Conservation (phyloP, 2,113 vertebrate genomes). For the Seriola rivoliana region DNA sequence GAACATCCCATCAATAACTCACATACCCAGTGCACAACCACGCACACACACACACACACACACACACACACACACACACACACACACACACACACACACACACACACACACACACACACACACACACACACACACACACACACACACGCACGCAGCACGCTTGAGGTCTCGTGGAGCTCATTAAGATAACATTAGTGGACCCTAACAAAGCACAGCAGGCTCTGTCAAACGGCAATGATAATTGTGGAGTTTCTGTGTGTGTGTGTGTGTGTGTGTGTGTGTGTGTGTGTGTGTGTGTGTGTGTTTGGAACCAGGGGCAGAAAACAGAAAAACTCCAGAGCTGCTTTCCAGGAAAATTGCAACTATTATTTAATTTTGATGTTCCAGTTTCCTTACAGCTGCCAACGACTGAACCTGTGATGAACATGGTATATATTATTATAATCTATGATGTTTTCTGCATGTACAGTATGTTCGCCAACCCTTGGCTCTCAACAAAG, state of each 20-base stretch:
- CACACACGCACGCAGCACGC: neutral
- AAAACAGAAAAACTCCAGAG: neutral
- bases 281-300: neutral
- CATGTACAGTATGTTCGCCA: no score
- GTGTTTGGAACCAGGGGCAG: neutral
- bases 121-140: neutral
- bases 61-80: neutral
- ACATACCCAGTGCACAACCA: neutral
- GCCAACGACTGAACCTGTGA: neutral
- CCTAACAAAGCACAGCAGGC: constrained; percentile 15
- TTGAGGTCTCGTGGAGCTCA: constrained; percentile 34
- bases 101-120: neutral
- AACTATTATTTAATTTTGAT: neutral
- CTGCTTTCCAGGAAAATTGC: neutral
- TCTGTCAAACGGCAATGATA: constrained; percentile 31
- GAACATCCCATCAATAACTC: constrained; percentile 23
- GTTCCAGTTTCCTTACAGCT: neutral
- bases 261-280: no score
- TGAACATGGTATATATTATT: neutral
- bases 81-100: neutral
- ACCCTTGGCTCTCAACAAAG: no score
- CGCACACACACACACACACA: neutral
- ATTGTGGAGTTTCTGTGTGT: neutral
- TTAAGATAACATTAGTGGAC: constrained; percentile 31
- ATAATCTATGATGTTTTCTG: no score